A percentile compares a stretch with the other conserved stretches of the same genome.
These are phyloP conservation scores for Epizoanthus illoricatus DNA, from an alignment of 92 coral and sea anemone genomes.

Conservation along the genomic window DNA sequence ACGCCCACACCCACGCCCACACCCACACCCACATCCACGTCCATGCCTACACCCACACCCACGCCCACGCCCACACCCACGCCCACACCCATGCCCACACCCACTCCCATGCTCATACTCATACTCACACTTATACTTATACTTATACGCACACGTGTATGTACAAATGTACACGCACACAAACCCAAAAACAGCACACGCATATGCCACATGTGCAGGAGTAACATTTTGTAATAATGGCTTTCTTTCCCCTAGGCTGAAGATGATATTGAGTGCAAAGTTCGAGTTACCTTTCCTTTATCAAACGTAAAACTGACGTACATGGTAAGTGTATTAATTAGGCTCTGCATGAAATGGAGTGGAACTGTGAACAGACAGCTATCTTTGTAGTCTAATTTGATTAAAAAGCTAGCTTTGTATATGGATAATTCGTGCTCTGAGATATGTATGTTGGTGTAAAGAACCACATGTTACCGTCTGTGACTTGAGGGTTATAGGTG, in stretches of 20 bases:
- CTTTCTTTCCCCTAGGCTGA: conserved; percentile 65
- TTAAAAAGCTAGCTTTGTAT: too few species aligned
- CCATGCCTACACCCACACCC: too few species aligned
- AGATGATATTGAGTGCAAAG: conserved; percentile 51
- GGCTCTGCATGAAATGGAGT: neutral
- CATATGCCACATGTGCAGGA: too few species aligned
- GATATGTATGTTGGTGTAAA: neutral
- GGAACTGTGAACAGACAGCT: neutral
- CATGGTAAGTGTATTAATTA: conserved; percentile 60
- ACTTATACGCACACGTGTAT: neutral
- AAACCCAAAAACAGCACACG: too few species aligned
- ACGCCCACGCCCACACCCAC: too few species aligned
- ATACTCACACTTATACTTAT: too few species aligned
- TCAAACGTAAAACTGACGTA: conserved; percentile 50
- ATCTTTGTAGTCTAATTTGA: neutral
- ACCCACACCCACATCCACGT: too few species aligned
- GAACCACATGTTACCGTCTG: neutral
- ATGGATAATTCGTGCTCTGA: neutral
- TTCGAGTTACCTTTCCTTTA: conserved; percentile 57
- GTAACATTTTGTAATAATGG: neutral
- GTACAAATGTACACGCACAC: too few species aligned
- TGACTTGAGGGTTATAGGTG: too few species aligned
- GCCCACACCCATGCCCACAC: neutral
- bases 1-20: too few species aligned
- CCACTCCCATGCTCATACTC: neutral